phyloP scores from a whole-genome alignment of 2,888 invertebrate genomes.

The Chironomus riparius region DNA sequence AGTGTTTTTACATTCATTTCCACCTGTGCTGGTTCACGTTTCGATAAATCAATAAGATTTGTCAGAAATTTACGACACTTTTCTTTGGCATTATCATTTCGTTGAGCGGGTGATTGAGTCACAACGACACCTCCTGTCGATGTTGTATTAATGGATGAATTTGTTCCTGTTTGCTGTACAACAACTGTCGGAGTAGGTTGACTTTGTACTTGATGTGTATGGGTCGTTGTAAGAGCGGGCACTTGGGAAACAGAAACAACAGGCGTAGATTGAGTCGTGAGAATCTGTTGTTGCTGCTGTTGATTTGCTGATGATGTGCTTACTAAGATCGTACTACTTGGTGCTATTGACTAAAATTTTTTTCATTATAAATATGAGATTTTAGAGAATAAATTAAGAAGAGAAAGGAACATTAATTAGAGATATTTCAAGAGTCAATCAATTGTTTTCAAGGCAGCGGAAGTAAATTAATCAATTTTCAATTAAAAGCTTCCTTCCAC shows the following conservation, averaged over 20 bases:
- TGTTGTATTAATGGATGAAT: background rate
- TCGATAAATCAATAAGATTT: slow-evolving; percentile 88
- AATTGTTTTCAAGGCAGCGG: background rate
- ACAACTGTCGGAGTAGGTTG: slow-evolving; percentile 30
- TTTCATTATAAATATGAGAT: no score
- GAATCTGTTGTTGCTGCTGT: slow-evolving; percentile 35
- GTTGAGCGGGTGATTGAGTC: slow-evolving; percentile 27
- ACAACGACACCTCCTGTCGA: slow-evolving; percentile 14
- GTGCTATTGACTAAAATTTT: slow-evolving; percentile 2
- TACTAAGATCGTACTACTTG: slow-evolving; percentile 30
- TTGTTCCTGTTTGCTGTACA: slow-evolving; percentile 32
- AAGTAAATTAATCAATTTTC: background rate
- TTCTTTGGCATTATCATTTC: slow-evolving; percentile 78
- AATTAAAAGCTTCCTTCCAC: background rate
- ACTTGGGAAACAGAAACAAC: slow-evolving; percentile 30
- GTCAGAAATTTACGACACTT: slow-evolving; percentile 97
- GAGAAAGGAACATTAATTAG: background rate
- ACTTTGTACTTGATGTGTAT: slow-evolving; percentile 36
- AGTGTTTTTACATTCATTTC: slow-evolving; percentile 86
- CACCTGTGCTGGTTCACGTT: slow-evolving; percentile 87
- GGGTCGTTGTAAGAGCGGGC: slow-evolving; percentile 34
- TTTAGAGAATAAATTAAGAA: background rate
- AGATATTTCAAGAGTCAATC: background rate
- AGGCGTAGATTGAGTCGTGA: slow-evolving; percentile 28
- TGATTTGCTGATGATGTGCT: slow-evolving; percentile 37